Conservation (phyloP, 2,888 invertebrate species). For the Melitaea athalia region DNA sequence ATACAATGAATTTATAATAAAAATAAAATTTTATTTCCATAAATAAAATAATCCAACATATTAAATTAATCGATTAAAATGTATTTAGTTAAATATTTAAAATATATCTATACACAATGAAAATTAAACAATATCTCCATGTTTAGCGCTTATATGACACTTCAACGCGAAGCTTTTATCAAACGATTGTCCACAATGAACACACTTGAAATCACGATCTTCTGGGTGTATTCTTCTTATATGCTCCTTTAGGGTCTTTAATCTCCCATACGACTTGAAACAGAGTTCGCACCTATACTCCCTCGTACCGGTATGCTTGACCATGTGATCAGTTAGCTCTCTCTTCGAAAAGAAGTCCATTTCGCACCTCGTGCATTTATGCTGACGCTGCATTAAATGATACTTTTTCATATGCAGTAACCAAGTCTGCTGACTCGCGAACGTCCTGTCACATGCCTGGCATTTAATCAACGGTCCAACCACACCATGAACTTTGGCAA, state of each 20-base stretch:
- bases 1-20: slow-evolving; percentile 4
- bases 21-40: slow-evolving; percentile 17
- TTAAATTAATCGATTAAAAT: background rate
- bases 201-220: slow-evolving; percentile 45
- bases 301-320: slow-evolving; percentile 65
- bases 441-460: slow-evolving; percentile 52
- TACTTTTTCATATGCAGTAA: slow-evolving; percentile 52
- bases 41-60: background rate
- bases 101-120: slow-evolving; percentile 2
- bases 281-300: slow-evolving; percentile 65
- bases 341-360: slow-evolving; percentile 52
- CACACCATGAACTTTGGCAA: slow-evolving; percentile 51
- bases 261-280: slow-evolving; percentile 53
- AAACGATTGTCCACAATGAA: slow-evolving; percentile 52
- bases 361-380: slow-evolving; percentile 64
- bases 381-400: slow-evolving; percentile 62
- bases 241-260: slow-evolving; percentile 58
- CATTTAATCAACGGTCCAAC: slow-evolving; percentile 48
- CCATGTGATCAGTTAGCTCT: slow-evolving; percentile 50
- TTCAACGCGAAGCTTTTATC: slow-evolving; percentile 55
- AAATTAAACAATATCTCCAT: slow-evolving; percentile 15
- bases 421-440: slow-evolving; percentile 45
- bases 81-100: background rate
- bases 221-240: slow-evolving; percentile 45
- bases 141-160: slow-evolving; percentile 45